A percentile compares a stretch with the other conserved stretches of the same genome.
Conservation (phyloP, 2,113 vertebrate species). For the Phaethon lepturus region DNA sequence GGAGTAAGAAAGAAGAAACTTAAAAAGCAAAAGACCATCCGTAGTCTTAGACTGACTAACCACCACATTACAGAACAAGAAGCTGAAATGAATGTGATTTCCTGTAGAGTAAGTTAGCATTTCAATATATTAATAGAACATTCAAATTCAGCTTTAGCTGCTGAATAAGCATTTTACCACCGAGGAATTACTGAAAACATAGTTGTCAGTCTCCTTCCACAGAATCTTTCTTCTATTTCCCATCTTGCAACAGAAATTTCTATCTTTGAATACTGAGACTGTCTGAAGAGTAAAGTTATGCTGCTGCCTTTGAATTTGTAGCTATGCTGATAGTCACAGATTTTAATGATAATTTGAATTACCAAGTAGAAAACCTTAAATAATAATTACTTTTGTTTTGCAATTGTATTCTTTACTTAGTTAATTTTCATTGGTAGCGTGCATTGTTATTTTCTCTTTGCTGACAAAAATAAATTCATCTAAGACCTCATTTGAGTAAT, state of each 20-base stretch:
- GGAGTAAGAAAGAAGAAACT: neutral
- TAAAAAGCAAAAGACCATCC: neutral
- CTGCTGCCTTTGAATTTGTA: neutral
- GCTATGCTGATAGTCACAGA: neutral
- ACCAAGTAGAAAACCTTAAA: neutral
- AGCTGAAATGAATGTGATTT: neutral
- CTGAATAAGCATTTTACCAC: neutral
- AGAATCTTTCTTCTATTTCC: neutral
- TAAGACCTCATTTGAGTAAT: neutral
- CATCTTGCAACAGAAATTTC: neutral
- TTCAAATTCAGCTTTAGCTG: neutral
- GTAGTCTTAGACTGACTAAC: neutral
- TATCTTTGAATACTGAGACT: neutral
- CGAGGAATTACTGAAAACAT: neutral
- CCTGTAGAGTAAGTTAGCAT: neutral
- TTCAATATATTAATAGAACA: neutral
- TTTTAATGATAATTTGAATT: neutral
- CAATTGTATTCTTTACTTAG: neutral
- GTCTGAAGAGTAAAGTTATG: neutral
- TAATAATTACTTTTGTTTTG: neutral
- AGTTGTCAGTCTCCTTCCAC: neutral
- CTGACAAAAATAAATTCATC: neutral
- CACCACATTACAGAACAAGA: neutral
- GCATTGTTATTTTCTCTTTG: neutral
- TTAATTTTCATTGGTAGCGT: neutral